Evolutionary conservation across 1,140 invertebrate species (phyloP).

Genomic region (Apis florea): DNA sequence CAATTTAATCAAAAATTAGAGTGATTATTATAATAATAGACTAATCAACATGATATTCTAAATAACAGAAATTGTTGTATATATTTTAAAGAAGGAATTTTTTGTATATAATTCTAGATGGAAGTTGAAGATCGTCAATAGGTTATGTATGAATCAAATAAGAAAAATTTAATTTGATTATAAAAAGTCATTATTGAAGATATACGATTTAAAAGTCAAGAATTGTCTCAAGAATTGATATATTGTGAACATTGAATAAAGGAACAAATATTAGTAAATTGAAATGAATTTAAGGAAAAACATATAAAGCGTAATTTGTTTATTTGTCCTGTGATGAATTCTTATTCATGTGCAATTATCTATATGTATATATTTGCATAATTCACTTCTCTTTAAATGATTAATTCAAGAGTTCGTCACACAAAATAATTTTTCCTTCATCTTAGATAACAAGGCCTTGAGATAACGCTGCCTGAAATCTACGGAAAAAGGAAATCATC

Average conservation of each 20-base stretch:
- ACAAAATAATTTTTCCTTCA: background rate
- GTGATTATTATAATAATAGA: background rate
- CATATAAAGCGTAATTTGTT: background rate
- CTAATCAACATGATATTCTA: background rate
- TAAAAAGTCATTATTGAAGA: background rate
- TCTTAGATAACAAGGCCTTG: background rate
- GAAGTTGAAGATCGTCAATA: background rate
- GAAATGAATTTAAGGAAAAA: background rate
- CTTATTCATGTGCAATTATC: background rate
- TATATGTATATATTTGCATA: constrained; percentile 13
- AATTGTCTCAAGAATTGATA: no score
- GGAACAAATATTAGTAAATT: no score
- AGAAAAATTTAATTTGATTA: background rate
- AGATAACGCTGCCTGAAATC: no score
- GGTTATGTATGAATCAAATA: background rate
- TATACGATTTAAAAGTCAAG: background rate
- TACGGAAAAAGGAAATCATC: background rate
- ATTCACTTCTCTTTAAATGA: background rate
- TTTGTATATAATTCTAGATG: background rate
- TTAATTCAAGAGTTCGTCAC: constrained; percentile 17
- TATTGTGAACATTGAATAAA: no score
- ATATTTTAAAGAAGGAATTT: no score
- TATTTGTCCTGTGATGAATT: background rate
- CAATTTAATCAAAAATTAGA: background rate
- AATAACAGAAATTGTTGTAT: background rate